A percentile compares a stretch with the other conserved stretches of the same genome.
Evolutionary conservation across 2,113 vertebrate species (phyloP).

Genomic region (Sapajus apella): DNA sequence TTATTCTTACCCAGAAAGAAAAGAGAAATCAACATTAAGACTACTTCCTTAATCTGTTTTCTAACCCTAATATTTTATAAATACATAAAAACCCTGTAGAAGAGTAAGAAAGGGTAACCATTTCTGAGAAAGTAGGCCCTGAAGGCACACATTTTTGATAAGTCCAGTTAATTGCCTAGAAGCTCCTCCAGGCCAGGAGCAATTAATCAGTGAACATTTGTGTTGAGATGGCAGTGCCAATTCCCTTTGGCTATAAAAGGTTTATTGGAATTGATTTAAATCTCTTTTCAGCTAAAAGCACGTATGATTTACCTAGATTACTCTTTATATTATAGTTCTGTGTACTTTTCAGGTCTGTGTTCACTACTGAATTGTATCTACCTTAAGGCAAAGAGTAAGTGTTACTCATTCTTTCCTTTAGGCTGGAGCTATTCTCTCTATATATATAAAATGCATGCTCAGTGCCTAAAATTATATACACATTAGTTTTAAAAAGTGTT

Average conservation of each 20-base stretch:
- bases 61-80: background rate
- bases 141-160: background rate
- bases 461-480: background rate
- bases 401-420: background rate
- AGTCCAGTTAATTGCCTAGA: constrained; percentile 20
- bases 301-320: background rate
- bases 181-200: constrained; percentile 31
- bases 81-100: background rate
- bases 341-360: background rate
- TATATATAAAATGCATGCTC: background rate
- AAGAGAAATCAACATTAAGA: background rate
- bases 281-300: constrained; percentile 18
- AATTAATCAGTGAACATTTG: constrained; percentile 39
- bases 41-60: background rate
- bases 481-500: background rate
- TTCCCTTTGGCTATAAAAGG: constrained; percentile 33
- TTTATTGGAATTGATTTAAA: constrained; percentile 46
- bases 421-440: background rate
- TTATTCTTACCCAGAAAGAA: background rate
- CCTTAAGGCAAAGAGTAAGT: background rate
- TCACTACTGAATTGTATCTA: background rate
- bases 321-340: background rate
- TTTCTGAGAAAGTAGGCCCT: background rate
- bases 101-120: background rate
- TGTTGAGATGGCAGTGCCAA: background rate